Conservation (phyloP, 1,140 invertebrate genomes). For the Acromyrmex charruanus region DNA sequence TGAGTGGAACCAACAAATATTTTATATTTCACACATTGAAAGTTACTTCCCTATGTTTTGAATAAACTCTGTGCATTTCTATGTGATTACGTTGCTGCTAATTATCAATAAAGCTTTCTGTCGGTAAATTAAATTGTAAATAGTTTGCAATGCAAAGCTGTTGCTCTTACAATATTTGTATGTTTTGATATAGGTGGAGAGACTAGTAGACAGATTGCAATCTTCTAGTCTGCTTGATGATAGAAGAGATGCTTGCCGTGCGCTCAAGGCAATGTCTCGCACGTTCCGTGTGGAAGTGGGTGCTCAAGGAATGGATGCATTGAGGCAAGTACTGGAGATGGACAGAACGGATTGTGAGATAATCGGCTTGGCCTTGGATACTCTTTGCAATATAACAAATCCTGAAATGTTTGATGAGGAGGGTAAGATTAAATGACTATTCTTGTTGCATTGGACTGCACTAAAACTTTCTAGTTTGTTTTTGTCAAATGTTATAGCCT, state of each 20-base stretch:
- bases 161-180: not conserved
- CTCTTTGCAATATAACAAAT: constrained; percentile 96
- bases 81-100: not conserved
- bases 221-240: constrained; percentile 98
- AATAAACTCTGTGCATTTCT: not conserved
- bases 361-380: constrained; percentile 96
- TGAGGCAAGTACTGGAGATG: constrained; percentile 93
- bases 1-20: constrained; percentile 82
- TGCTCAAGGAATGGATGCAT: constrained; percentile 96
- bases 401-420: constrained; percentile 93
- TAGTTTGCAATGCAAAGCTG: not conserved
- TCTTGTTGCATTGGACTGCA: too few species aligned
- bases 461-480: too few species aligned
- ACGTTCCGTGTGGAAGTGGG: constrained; percentile 98
- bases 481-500: too few species aligned
- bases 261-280: constrained; percentile 96
- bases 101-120: not conserved
- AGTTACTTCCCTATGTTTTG: constrained; percentile 7
- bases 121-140: not conserved
- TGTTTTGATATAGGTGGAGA: constrained; percentile 91
- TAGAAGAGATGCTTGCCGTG: constrained; percentile 97
- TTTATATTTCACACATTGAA: constrained; percentile 1
- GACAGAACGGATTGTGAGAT: constrained; percentile 97
- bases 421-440: constrained; percentile 85
- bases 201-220: constrained; percentile 95